Percentiles rank a stretch among this genome's conserved stretches.
Conservation (phyloP, 2,113 vertebrate genomes). For the Picathartes gymnocephalus region DNA sequence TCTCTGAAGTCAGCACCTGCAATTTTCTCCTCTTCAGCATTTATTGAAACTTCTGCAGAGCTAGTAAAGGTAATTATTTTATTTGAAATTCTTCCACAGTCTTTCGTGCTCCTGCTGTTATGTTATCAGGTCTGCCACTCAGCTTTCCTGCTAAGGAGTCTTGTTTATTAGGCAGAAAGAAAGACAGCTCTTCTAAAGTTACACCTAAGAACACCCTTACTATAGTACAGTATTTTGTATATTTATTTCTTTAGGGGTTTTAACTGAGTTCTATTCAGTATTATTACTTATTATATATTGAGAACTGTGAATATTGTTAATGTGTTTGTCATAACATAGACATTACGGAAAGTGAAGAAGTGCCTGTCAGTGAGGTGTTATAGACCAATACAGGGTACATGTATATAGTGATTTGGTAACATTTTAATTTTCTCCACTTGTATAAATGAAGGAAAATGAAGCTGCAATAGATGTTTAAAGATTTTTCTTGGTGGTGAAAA, state of each 20-base stretch:
- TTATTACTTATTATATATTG: background rate
- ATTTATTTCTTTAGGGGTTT: background rate
- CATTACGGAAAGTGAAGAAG: background rate
- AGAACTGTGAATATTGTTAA: background rate
- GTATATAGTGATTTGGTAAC: background rate
- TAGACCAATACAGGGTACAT: background rate
- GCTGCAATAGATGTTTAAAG: background rate
- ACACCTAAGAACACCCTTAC: background rate
- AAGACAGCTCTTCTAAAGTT: background rate
- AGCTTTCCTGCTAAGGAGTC: background rate
- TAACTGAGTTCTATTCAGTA: background rate
- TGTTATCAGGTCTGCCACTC: background rate
- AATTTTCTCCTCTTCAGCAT: constrained; percentile 46
- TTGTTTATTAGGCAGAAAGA: background rate
- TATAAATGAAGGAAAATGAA: background rate
- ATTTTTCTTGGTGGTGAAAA: background rate
- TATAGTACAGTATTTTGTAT: background rate
- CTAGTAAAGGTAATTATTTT: constrained; percentile 19
- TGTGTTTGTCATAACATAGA: background rate
- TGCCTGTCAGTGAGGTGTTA: background rate
- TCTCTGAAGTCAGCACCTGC: constrained; percentile 47
- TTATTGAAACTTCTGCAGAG: constrained; percentile 24
- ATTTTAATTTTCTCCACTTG: background rate
- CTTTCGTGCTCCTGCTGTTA: background rate
- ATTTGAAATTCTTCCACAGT: background rate